Base-by-base conservation (phyloP, 1,140 invertebrate species). In the Leptestheria dahalacensis region DNA sequence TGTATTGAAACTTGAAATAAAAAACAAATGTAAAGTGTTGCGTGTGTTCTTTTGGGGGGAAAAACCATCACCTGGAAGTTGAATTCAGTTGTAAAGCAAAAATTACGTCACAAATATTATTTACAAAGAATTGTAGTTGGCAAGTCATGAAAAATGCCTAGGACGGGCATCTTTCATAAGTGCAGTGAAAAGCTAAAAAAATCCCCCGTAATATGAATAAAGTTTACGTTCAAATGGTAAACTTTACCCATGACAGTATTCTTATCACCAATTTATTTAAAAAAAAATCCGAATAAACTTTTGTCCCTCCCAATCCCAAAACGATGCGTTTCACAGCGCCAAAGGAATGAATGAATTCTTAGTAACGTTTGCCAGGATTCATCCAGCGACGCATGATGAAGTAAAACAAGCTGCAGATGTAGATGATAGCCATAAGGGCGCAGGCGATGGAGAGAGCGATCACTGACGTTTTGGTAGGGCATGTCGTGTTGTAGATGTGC, bases 311-410 rank as follows among this genome's bases (percentile, higher is more conserved):
- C n/a, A 41, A 41, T 41, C 33, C 33, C n/a, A n/a, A n/a, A n/a
- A n/a, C 33, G 33, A 41, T 15, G 33, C 15, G 15, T 41, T 41
- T 6, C 33, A 41, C 33, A 15, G 15, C 6, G 15, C 33, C 33
- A 41, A 41, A 15, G 33, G 15, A 41, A 41, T 41, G 6, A 41
- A 15, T 15, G 33, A 41, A 6, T 9, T 6, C 33, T 52, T 58
- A 58, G 18, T 50, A 54, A 12, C 84, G 82, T 72, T 90, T 90
- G 60, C 82, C 78, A 18, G 86, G 86, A 64, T 82, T 78, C 70
- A 89, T 77, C 86, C 87, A 91, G 70, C 89, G 89, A 69, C 86
- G 87, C 83, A 89, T 88, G 75, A 87, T 88, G 73, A 90, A 90
- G 71, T 84, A 88, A 76, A 89, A 88, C 63, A 91, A 77, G 24